A percentile compares a stretch with the other conserved stretches of the same genome.
These are phyloP conservation scores for Leucoraja erinaceus DNA, from an alignment of 2,113 vertebrate species.

Conservation along the genomic window DNA sequence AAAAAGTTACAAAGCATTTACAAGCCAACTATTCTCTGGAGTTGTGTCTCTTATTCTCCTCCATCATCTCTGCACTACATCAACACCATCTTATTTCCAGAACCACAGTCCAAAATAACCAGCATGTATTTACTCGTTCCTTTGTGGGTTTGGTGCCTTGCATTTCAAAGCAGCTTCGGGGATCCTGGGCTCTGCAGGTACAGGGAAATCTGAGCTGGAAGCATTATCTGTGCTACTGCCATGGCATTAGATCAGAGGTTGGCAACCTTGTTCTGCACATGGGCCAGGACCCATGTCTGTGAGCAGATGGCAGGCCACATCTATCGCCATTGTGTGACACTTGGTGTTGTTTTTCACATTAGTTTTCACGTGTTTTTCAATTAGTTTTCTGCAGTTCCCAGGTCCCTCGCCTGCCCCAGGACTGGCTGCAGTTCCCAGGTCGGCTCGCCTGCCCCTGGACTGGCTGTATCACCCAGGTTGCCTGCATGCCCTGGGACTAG, in stretches of 20 bases:
- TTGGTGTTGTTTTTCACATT: no score
- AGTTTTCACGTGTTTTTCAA: no score
- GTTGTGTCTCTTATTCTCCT: not conserved
- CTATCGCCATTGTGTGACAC: no score
- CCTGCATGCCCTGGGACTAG: no score
- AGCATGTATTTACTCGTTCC: slow-evolving; percentile 4
- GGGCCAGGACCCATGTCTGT: no score
- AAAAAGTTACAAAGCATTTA: not conserved
- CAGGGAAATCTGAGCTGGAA: not conserved
- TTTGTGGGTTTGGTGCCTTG: not conserved
- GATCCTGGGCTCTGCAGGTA: not conserved
- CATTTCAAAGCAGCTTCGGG: slow-evolving; percentile 12
- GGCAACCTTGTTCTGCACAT: no score
- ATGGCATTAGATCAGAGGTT: not conserved
- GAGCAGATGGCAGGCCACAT: no score
- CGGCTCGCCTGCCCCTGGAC: no score
- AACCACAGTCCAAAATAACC: slow-evolving; percentile 1
- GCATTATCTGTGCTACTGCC: not conserved
- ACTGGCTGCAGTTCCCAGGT: no score
- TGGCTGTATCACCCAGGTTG: no score
- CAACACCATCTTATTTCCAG: not conserved
- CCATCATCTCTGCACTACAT: not conserved
- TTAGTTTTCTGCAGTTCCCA: no score
- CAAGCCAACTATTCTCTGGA: not conserved
- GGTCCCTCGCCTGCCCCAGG: no score